Percentiles rank a stretch among this genome's conserved stretches.
phyloP scores from a whole-genome alignment of 2,888 invertebrate species.

The Drosophila nr. perissopoda region DNA sequence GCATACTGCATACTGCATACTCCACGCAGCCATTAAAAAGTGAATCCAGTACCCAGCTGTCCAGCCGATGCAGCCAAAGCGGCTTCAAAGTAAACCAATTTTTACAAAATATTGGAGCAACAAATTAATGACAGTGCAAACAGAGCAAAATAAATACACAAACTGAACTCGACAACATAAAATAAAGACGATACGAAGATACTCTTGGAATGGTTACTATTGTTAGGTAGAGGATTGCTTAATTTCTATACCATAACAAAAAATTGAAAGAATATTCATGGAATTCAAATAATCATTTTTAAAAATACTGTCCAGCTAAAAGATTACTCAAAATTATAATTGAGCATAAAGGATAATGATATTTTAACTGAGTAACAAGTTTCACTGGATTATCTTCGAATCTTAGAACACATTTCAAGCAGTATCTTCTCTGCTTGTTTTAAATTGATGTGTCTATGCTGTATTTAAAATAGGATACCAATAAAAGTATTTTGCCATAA shows the following conservation, averaged over 20 bases:
- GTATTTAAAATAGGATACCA: neutral
- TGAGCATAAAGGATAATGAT: neutral
- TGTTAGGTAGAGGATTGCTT: neutral
- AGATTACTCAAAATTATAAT: neutral
- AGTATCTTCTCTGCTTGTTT: neutral
- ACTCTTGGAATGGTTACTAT: neutral
- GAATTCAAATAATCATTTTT: neutral
- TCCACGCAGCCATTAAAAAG: constrained; percentile 76
- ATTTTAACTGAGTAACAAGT: neutral
- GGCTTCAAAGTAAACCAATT: constrained; percentile 73
- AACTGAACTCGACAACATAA: constrained; percentile 18
- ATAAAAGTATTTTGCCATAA: too few species aligned
- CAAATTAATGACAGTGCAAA: constrained; percentile 75
- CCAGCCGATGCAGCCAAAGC: constrained; percentile 36
- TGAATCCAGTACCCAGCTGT: constrained; percentile 70
- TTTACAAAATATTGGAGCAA: constrained; percentile 77
- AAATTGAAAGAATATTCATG: too few species aligned
- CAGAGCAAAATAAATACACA: constrained; percentile 38
- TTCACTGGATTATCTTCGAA: neutral
- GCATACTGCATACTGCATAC: neutral
- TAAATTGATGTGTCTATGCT: neutral
- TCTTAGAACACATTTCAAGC: neutral
- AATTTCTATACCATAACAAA: too few species aligned
- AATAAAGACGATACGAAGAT: neutral
- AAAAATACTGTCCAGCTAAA: neutral